Conservation (phyloP, 2,888 invertebrate species). For the Chymomyza caudatula region DNA sequence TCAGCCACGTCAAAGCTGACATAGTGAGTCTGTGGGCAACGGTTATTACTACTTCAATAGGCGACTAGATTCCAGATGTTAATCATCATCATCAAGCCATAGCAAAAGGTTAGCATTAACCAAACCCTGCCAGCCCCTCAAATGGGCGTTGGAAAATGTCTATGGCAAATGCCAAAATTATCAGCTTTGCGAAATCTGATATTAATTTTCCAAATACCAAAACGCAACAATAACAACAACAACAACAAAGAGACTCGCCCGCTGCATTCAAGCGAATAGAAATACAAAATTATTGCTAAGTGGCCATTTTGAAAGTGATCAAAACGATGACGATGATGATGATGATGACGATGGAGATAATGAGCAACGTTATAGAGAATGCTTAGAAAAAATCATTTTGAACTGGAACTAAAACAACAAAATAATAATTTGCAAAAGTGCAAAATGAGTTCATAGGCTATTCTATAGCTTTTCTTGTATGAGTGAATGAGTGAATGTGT, state of each 20-base stretch:
- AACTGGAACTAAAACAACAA: neutral
- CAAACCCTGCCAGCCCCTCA: too few relatives aligned
- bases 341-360: slow-evolving; percentile 9
- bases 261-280: slow-evolving; percentile 65
- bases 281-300: slow-evolving; percentile 31
- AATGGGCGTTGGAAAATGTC: slow-evolving; percentile 25
- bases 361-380: slow-evolving; percentile 19
- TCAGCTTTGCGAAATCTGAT: slow-evolving; percentile 55
- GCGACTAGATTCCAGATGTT: neutral
- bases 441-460: neutral
- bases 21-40: slow-evolving; percentile 24
- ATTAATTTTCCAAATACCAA: slow-evolving; percentile 38
- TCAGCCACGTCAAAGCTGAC: slow-evolving; percentile 3
- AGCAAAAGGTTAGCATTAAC: neutral
- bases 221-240: neutral
- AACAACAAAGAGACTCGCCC: slow-evolving; percentile 21
- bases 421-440: neutral
- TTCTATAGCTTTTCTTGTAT: too few relatives aligned
- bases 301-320: neutral
- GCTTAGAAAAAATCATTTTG: neutral
- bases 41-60: slow-evolving; percentile 19
- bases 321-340: slow-evolving; percentile 10
- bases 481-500: too few relatives aligned
- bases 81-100: slow-evolving; percentile 9
- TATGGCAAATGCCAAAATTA: slow-evolving; percentile 52